Evolutionary conservation across 2,113 vertebrate species (phyloP).

Genomic region (Pontoporia blainvillei): DNA sequence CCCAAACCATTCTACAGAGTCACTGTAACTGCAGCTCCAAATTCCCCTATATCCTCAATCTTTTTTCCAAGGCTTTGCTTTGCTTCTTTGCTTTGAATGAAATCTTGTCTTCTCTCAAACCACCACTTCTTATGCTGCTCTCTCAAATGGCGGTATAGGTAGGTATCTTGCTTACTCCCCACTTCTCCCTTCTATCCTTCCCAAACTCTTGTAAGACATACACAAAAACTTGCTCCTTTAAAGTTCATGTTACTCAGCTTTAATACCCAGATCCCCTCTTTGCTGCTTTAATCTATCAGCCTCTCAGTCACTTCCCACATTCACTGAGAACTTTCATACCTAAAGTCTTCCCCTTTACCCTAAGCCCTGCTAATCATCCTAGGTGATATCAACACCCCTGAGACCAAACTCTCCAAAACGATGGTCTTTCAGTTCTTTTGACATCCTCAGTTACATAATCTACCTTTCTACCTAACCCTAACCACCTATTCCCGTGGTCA

Average conservation of each 20-base stretch:
- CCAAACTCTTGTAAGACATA: neutral
- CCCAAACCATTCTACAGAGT: neutral
- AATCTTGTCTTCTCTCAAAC: neutral
- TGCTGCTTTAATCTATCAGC: neutral
- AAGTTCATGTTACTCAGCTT: neutral
- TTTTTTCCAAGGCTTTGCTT: neutral
- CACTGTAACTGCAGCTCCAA: neutral
- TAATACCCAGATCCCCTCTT: neutral
- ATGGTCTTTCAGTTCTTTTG: neutral
- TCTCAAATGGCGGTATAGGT: neutral
- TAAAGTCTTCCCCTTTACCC: neutral
- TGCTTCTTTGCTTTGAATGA: neutral
- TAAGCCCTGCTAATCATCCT: neutral
- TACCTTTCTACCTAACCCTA: neutral
- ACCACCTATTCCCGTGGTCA: neutral
- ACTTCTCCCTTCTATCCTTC: neutral
- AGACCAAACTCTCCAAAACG: neutral
- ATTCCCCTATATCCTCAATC: neutral
- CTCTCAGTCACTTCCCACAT: neutral
- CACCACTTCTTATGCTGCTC: neutral
- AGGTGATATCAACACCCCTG: neutral
- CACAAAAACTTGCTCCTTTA: neutral
- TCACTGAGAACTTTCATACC: neutral
- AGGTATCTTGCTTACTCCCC: neutral
- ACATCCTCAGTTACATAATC: neutral